Base-by-base conservation (phyloP, 2,888 invertebrate species). In the Heteromurus nitidus region DNA sequence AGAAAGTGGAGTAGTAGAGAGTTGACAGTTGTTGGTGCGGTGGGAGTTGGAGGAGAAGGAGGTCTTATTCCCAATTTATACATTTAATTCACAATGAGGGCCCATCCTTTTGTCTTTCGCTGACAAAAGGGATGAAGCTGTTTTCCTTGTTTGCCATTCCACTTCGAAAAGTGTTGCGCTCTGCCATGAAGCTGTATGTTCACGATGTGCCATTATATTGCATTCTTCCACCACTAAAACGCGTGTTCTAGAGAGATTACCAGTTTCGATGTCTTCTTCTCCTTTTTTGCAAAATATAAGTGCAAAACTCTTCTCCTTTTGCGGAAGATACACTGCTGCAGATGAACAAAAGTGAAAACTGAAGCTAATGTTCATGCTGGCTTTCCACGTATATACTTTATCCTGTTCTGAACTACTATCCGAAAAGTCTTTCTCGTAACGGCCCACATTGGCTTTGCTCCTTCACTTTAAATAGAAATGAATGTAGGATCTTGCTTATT, bases 101-200 rank as follows among this genome's bases (percentile, higher is more conserved):
- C 55, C 47, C 18, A 18, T 30, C 30, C 44, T 50, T 24, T 74
- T 74, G 64, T 64, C 65, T 77, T 69, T 62, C 20, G 24, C 26
- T 67, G 68, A 77, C 76, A 77, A 77, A 77, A 77, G 67, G 76
- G 47, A 77, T 69, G 36, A 77, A 68, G 69, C 62, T 77, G 76
- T 68, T 67, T 73, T 5, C 24, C 58, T 75, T 75, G 74, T 67
- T 44, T 55, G 67, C 31, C 42, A 22, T 55, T n/a, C n/a, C 64
- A 64, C 60, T 72, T 2, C 36, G 11, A 28, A 68, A 42, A 30
- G 36, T 50, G 24, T 70, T 70, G n/a, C n/a, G n/a, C n/a, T n/a
- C n/a, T n/a, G n/a, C n/a, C n/a, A n/a, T n/a, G n/a, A n/a, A n/a
- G n/a, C n/a, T n/a, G n/a, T n/a, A n/a, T n/a, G n/a, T n/a, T n/a